Evolutionary conservation across 2,113 vertebrate genomes (phyloP).

Genomic region (Siniperca chuatsi): DNA sequence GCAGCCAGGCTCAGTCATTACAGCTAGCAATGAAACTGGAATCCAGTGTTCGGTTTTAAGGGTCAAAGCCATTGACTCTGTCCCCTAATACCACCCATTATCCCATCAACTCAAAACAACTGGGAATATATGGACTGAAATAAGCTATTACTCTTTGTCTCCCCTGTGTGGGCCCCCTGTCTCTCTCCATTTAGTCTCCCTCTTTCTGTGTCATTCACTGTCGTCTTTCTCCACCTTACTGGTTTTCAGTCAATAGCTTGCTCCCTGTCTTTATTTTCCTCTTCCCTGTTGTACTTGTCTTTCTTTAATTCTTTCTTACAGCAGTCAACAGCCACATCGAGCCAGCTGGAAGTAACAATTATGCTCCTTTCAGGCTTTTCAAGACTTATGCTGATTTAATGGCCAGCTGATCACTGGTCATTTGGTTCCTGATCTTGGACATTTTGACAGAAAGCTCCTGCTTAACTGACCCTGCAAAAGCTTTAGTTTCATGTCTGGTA

Average conservation of each 20-base stretch:
- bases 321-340: too few species aligned
- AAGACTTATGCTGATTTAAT: too few species aligned
- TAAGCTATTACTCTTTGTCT: constrained; percentile 11
- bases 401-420: too few species aligned
- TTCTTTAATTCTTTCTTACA: neutral
- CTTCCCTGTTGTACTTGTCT: neutral
- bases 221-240: neutral
- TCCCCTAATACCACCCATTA: neutral
- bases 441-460: too few species aligned
- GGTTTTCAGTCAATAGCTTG: neutral
- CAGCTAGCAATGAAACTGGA: neutral
- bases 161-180: neutral
- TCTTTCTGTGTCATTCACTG: neutral
- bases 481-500: too few species aligned
- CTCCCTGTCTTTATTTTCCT: neutral
- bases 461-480: too few species aligned
- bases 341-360: too few species aligned
- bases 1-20: neutral
- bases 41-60: neutral
- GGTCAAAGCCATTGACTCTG: constrained; percentile 23
- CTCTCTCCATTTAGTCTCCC: neutral
- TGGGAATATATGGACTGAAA: constrained; percentile 4
- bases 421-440: too few species aligned
- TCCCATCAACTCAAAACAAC: neutral
- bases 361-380: too few species aligned